These are phyloP conservation scores for Malacoctenus gilli DNA, from an alignment of 2,797 vertebrate species.

Conservation along the genomic window DNA sequence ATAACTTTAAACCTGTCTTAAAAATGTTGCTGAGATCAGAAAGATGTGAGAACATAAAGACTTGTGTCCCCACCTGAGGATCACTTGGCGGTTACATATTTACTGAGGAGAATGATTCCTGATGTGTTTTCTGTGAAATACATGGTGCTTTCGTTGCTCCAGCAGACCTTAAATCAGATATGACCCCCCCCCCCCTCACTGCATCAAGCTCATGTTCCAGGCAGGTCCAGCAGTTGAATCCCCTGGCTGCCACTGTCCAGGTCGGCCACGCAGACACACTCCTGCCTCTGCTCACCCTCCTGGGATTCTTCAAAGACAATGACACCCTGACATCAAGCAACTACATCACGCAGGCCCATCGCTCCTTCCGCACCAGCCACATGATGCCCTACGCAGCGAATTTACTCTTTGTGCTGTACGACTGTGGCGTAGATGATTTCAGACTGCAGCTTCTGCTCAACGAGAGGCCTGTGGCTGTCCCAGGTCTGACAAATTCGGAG, in stretches of 20 bases:
- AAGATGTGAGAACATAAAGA: no score
- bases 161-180: neutral
- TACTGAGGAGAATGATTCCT: no score
- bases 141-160: neutral
- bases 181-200: no score
- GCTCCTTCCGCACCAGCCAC: conserved; percentile 86
- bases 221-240: conserved; percentile 77
- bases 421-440: conserved; percentile 86
- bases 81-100: no score
- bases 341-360: conserved; percentile 77
- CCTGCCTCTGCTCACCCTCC: conserved; percentile 90
- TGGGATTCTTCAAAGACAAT: conserved; percentile 91
- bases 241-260: conserved; percentile 86
- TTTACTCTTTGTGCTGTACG: conserved; percentile 88
- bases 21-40: no score
- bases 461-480: conserved; percentile 85
- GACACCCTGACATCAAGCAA: conserved; percentile 83
- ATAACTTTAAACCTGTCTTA: no score
- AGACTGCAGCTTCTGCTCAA: conserved; percentile 87
- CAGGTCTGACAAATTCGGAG: conserved; percentile 65
- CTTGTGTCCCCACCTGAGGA: no score
- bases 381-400: conserved; percentile 93
- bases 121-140: no score
- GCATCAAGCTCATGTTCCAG: conserved; percentile 72
- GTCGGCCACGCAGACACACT: conserved; percentile 96